Percentiles rank a stretch among this genome's conserved stretches.
Evolutionary conservation across 1,140 invertebrate species (phyloP).

Genomic region (Drosophila eugracilis): DNA sequence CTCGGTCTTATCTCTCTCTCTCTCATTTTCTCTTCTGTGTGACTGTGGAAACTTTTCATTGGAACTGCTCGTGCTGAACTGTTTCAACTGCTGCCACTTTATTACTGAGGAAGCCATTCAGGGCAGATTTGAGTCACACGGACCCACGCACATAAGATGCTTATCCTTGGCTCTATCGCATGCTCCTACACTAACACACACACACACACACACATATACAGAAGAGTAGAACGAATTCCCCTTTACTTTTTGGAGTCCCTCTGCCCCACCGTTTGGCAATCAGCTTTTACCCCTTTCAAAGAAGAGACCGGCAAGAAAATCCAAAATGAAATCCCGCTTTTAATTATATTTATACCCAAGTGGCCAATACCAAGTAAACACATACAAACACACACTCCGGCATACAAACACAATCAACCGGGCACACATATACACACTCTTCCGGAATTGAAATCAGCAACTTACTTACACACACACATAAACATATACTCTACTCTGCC

Average conservation of each 20-base stretch:
- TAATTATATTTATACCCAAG: conserved; percentile 79
- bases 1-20: conserved; percentile 19
- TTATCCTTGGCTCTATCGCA: conserved; percentile 54
- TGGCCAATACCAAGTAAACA: conserved; percentile 57
- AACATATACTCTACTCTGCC: background rate
- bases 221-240: conserved; percentile 6
- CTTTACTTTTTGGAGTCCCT: conserved; percentile 9
- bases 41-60: conserved; percentile 29
- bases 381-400: conserved; percentile 3
- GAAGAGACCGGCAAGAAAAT: conserved; percentile 43
- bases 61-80: conserved; percentile 40
- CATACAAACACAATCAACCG: conserved; percentile 7
- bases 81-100: conserved; percentile 45
- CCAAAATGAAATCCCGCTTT: conserved; percentile 65
- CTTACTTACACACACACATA: conserved; percentile 2
- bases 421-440: background rate
- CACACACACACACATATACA: conserved; percentile 11
- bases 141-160: conserved; percentile 48
- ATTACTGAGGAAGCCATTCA: conserved; percentile 49
- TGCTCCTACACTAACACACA: conserved; percentile 22
- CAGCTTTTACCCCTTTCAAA: conserved; percentile 60
- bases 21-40: conserved; percentile 12
- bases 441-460: conserved; percentile 12
- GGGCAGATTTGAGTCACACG: conserved; percentile 35
- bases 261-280: conserved; percentile 34